Percentiles rank a stretch among this genome's conserved stretches.
phyloP scores from a whole-genome alignment of 2,797 vertebrate species.

The Capromys pilorides region DNA sequence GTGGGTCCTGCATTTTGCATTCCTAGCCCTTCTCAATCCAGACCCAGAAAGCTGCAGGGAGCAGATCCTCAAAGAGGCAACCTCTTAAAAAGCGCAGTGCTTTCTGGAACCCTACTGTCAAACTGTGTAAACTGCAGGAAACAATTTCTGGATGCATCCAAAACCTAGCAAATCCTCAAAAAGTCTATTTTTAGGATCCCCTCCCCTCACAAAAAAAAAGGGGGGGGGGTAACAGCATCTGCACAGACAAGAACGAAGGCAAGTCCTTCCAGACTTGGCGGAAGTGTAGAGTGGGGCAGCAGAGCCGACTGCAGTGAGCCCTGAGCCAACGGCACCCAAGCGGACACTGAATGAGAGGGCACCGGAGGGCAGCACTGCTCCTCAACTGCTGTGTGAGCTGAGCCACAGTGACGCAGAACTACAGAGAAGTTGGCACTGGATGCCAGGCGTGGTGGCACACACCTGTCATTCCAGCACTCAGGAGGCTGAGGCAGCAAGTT shows the following conservation, averaged over 20 bases:
- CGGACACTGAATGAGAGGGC: not conserved
- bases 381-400: not conserved
- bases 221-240: not conserved
- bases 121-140: not conserved
- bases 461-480: no score
- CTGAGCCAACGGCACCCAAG: not conserved
- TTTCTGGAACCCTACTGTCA: not conserved
- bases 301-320: not conserved
- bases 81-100: not conserved
- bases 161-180: not conserved
- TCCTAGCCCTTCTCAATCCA: not conserved
- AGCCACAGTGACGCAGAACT: not conserved
- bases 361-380: not conserved
- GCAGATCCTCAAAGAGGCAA: not conserved
- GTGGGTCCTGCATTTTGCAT: not conserved
- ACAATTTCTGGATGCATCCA: not conserved
- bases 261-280: not conserved
- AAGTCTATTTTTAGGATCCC: not conserved
- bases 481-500: no score
- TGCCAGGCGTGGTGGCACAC: no score
- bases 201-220: not conserved
- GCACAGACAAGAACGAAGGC: not conserved
- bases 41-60: not conserved
- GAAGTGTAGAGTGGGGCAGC: not conserved
- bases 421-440: not conserved